These are phyloP conservation scores for silkworm (Bombyx mori) DNA, from an alignment of 1,140 invertebrate species.

Conservation along the genomic window DNA sequence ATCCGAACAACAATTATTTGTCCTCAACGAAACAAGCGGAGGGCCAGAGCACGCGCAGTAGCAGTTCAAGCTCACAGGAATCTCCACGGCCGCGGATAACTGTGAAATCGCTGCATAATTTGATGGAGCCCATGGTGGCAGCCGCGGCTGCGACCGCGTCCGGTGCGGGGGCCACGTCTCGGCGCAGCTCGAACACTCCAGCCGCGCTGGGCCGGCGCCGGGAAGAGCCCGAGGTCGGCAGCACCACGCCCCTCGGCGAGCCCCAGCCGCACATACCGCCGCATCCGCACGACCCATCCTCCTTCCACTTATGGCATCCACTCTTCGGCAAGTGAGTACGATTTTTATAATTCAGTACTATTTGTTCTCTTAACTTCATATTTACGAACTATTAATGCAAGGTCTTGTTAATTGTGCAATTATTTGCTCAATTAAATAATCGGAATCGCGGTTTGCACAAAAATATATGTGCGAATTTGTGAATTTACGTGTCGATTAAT, in stretches of 20 bases:
- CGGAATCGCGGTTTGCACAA: no score
- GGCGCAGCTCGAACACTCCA: constrained; percentile 21
- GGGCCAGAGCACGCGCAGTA: constrained; percentile 29
- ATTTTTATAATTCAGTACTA: constrained; percentile 1
- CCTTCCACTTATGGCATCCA: constrained; percentile 66
- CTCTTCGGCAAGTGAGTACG: constrained; percentile 69
- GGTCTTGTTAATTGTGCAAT: no score
- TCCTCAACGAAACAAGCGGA: constrained; percentile 52
- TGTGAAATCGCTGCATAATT: constrained; percentile 74
- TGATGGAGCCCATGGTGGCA: constrained; percentile 63
- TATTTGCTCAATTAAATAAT: no score
- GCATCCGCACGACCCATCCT: constrained; percentile 57
- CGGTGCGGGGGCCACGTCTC: constrained; percentile 2
- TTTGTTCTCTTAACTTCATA: background rate
- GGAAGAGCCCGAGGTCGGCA: constrained; percentile 73
- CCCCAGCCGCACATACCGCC: constrained; percentile 46
- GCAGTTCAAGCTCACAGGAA: constrained; percentile 40
- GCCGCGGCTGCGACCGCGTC: constrained; percentile 27
- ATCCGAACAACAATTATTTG: constrained; percentile 61
- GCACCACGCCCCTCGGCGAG: constrained; percentile 68
- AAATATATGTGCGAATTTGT: no score
- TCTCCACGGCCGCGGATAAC: constrained; percentile 72
- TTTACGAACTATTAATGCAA: background rate
- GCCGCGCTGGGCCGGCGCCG: constrained; percentile 33
- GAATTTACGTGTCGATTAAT: no score